phyloP scores from a whole-genome alignment of 2,888 invertebrate species.

The Clitarchus hookeri region DNA sequence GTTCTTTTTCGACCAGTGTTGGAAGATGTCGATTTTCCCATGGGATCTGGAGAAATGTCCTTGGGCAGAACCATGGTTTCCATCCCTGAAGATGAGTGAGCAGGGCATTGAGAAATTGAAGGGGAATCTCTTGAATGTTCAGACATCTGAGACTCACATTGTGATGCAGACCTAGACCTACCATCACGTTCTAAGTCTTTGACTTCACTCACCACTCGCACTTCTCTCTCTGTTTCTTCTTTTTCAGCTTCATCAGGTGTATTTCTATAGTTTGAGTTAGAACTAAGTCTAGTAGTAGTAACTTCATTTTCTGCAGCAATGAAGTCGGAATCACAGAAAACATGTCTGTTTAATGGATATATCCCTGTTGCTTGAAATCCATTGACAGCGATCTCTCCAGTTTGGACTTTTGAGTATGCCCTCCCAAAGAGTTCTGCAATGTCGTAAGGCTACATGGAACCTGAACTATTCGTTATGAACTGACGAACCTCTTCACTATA shows the following conservation, averaged over 20 bases:
- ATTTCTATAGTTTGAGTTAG: neutral
- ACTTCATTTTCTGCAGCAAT: conserved; percentile 4
- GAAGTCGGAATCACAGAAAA: neutral
- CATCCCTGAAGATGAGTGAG: neutral
- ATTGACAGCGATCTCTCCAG: conserved; percentile 20
- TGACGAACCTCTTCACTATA: conserved; percentile 12
- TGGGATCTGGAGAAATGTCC: neutral
- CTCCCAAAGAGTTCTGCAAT: neutral
- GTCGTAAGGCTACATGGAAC: neutral
- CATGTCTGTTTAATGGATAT: neutral
- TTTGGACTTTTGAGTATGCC: neutral
- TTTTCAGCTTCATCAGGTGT: neutral
- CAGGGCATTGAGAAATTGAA: neutral
- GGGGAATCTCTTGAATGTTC: conserved; percentile 3
- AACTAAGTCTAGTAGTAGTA: neutral
- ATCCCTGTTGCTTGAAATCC: conserved; percentile 19
- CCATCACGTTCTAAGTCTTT: neutral
- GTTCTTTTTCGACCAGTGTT: neutral
- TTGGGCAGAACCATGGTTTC: neutral
- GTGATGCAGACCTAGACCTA: too few relatives aligned
- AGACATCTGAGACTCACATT: neutral
- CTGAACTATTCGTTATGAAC: neutral
- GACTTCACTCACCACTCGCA: neutral
- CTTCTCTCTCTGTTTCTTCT: neutral
- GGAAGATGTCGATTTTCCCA: neutral